Evolutionary conservation across 2,797 vertebrate species (phyloP).

Genomic region (Acanthornis magna): DNA sequence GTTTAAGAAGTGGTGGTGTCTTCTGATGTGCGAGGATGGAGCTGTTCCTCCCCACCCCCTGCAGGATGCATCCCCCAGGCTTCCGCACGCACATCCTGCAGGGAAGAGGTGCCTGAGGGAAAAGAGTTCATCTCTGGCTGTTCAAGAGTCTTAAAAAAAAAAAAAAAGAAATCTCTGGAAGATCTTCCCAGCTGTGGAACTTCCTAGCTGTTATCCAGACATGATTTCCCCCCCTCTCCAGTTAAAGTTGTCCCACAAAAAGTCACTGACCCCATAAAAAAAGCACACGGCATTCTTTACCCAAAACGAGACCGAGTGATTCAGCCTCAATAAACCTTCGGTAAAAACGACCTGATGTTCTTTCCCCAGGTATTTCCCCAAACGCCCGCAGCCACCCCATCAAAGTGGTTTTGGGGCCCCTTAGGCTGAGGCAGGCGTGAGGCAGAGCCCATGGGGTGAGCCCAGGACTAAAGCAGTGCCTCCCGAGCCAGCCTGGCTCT

Average conservation of each 20-base stretch:
- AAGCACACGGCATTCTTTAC: rapidly evolving
- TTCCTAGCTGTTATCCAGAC: neutral
- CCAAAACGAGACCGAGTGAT: no score
- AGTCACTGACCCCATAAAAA: neutral
- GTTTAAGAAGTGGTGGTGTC: rapidly evolving
- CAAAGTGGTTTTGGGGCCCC: neutral
- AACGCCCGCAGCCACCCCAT: neutral
- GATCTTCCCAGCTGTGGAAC: rapidly evolving
- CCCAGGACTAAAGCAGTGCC: neutral
- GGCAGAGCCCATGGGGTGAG: neutral
- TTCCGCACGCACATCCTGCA: no score
- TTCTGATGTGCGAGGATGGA: neutral
- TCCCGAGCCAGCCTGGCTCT: neutral
- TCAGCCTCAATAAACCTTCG: neutral
- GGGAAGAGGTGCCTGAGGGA: neutral
- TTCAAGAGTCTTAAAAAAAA: neutral
- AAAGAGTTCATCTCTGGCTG: neutral
- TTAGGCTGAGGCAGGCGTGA: neutral
- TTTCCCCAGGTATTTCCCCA: neutral
- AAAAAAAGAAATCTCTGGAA: neutral
- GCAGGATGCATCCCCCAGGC: rapidly evolving
- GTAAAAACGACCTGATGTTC: rapidly evolving
- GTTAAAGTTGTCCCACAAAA: neutral
- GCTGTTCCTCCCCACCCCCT: neutral
- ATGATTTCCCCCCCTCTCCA: neutral